Conservation (phyloP, 2,888 invertebrate species). For the Drosophila monieri region DNA sequence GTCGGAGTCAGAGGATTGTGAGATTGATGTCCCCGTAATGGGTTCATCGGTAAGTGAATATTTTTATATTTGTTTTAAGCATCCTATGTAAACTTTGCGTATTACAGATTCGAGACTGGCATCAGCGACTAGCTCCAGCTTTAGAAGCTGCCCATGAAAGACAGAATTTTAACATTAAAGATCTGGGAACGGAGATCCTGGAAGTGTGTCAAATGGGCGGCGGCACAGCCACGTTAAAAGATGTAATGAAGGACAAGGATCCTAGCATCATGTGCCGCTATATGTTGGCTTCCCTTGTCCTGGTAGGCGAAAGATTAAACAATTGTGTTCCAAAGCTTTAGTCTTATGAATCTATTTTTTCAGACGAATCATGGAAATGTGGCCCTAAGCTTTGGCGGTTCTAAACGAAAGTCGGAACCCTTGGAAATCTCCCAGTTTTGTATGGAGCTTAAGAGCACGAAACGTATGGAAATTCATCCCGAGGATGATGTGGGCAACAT, state of each 20-base stretch:
- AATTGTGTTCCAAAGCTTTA: background rate
- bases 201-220: conserved; percentile 58
- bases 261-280: conserved; percentile 65
- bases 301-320: conserved; percentile 62
- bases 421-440: conserved; percentile 63
- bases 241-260: conserved; percentile 77
- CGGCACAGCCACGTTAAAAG: conserved; percentile 58
- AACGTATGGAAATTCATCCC: conserved; percentile 72
- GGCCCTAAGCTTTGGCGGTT: conserved; percentile 48
- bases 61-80: background rate
- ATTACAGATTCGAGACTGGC: conserved; percentile 81
- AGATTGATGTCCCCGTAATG: background rate
- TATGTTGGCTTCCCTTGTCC: conserved; percentile 78
- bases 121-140: conserved; percentile 77
- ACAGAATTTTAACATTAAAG: conserved; percentile 81
- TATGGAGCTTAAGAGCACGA: conserved; percentile 68
- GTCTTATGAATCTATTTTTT: background rate
- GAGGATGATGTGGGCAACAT: conserved; percentile 82
- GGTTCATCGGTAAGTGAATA: conserved; percentile 2
- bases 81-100: background rate
- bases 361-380: conserved; percentile 80
- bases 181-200: conserved; percentile 80
- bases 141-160: conserved; percentile 79
- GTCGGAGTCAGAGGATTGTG: background rate
- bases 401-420: conserved; percentile 40